These are phyloP conservation scores for Drymonia ruficornis DNA, from an alignment of 2,888 invertebrate genomes.

Conservation along the genomic window DNA sequence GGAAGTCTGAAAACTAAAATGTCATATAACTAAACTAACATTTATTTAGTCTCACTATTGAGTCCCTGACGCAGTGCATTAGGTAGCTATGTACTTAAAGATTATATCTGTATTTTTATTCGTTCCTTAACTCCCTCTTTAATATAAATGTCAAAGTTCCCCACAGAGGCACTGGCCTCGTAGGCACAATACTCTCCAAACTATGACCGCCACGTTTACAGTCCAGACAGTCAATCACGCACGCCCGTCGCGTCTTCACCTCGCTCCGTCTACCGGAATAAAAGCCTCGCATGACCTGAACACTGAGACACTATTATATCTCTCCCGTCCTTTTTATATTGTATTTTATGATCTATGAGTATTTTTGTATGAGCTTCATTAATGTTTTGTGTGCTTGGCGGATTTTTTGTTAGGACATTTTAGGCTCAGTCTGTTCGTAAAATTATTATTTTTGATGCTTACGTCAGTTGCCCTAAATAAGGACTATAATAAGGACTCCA, in stretches of 20 bases:
- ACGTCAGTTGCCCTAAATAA: no score
- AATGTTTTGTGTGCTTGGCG: background rate
- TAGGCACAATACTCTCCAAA: background rate
- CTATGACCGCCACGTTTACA: conserved; percentile 7
- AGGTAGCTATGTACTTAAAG: no score
- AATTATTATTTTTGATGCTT: background rate
- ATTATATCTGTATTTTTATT: no score
- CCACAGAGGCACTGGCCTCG: conserved; percentile 17
- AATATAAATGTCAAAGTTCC: no score
- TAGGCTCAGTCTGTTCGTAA: background rate
- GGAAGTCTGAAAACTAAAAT: no score
- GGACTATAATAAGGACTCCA: no score
- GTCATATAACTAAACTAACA: no score
- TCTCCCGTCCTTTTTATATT: conserved; percentile 46
- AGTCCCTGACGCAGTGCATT: no score
- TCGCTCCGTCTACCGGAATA: conserved; percentile 72
- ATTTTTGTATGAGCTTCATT: background rate
- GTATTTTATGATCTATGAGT: conserved; percentile 23
- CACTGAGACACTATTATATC: conserved; percentile 50
- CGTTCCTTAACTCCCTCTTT: no score
- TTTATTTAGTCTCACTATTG: no score
- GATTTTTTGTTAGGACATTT: background rate
- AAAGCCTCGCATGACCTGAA: conserved; percentile 65
- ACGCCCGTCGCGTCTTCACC: conserved; percentile 51
- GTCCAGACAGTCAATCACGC: conserved; percentile 58